Base-by-base conservation (phyloP, 1,140 invertebrate genomes). In the Bemisia tabaci region DNA sequence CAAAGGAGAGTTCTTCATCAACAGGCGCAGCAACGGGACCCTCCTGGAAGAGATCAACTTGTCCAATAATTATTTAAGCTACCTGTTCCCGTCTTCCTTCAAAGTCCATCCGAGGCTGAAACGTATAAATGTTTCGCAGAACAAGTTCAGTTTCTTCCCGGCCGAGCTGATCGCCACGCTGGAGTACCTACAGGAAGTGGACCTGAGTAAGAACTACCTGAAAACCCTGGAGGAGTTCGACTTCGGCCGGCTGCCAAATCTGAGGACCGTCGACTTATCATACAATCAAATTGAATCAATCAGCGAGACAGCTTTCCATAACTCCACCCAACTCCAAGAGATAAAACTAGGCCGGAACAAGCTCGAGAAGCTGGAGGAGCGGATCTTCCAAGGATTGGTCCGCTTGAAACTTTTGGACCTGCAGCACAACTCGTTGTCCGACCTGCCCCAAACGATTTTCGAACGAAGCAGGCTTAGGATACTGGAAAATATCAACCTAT, bases 271-370 rank as follows among this genome's bases (percentile, higher is more conserved):
- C 25, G 78, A 87, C 68, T 74, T 95, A 12, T 82, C 85, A 0
- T 74, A 85, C 66, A 95, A 95, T 74, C 78, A 85, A 69, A 82
- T 95, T 68, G 89, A 91, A 72, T 82, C 83, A 65, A 83, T 95
- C 12, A 88, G 87, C 69, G 90, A 92, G 78, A 86, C 90, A 78
- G 88, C 91, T 0, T 95, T 95, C 75, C 87, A 92, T 70, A 95
- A 95, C 74, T 95, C 92, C 0, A 87, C 90, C 0, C 91, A 93
- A 77, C 79, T 95, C 65, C 92, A 94, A 74, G 73, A 84, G 17
- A 73, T 95, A 26, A 87, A 94, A 77, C 77, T 95, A 58, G 84
- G 87, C 0, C 70, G 76, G 25, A 95, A 95, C 75, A 82, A 82
- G 66, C 77, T 95, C 21, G 87, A 90, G 71, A 78, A 84, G 26